Evolutionary conservation across 2,113 vertebrate species (phyloP), one percentile per base, ranked within the genome.

Genomic region (Perca flavescens): DNA sequence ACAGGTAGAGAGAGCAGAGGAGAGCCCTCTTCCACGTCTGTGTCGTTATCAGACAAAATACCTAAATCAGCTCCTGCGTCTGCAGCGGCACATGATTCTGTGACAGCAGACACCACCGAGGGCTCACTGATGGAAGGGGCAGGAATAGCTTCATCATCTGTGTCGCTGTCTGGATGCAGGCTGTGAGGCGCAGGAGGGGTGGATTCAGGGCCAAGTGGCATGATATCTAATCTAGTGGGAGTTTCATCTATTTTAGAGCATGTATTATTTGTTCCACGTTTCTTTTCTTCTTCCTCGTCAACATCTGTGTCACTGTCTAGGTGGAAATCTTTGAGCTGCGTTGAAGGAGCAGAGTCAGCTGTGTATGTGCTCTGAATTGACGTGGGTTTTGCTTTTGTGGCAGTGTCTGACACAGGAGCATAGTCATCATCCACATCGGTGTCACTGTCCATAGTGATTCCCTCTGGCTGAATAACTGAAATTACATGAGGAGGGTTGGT

Each of bases 231-330:
- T 65, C 43, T 57, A 12, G 25, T 58, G 19, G 76, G 63, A 5
- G 21, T 53, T 77, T 78, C 54, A 6, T 79, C 71, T 25, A 16
- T 69, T 72, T 67, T 65, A 60, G 69, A 34, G 61, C 5, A 15
- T 0, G 6, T 13, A 72, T 31, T 22, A 65, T 60, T 76, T 53
- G 64, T 16, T 64, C 9, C 46, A 62, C 10, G 10, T 12, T 61
- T 47, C 11, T 28, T 36, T 13, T 86, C 75, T 22, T 86, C 74
- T 9, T 89, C 79, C 10, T 92, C 94, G 7, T 95, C 94, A 4
- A 91, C 84, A 70, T 95, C 94, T n/a, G 93, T 94, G 90, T 94
- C 91, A 52, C 93, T 95, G 85, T 94, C 91, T 2, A 92, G 68
- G 53, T 90, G 69, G 52, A 93, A 88, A 62, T 87, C 77, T 13